A percentile compares a stretch with the other conserved stretches of the same genome.
phyloP scores from a whole-genome alignment of 2,888 invertebrate species.

The Cremastobaeus sp. region DNA sequence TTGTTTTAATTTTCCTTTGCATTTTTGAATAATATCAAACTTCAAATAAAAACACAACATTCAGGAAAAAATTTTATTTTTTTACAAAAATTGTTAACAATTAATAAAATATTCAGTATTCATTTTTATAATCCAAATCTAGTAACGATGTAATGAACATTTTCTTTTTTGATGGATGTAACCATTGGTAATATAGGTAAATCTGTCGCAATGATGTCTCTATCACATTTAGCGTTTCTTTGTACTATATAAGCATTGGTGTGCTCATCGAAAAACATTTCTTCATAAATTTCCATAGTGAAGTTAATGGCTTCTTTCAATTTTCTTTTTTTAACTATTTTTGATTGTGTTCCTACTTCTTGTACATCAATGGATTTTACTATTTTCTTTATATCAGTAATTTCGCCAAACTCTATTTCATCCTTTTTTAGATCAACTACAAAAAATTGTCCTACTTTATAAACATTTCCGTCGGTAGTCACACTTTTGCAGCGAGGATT shows the following conservation, averaged over 20 bases:
- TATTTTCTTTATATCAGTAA: constrained; percentile 26
- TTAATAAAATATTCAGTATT: no score
- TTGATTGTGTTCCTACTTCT: not conserved
- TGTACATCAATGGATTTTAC: no score
- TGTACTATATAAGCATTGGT: constrained; percentile 20
- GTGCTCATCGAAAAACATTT: constrained; percentile 10
- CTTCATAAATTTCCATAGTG: constrained; percentile 1
- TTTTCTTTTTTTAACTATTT: not conserved
- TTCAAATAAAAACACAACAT: no score
- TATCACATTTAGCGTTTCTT: constrained; percentile 5
- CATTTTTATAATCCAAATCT: not conserved
- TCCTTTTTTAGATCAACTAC: constrained; percentile 10
- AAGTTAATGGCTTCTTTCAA: constrained; percentile 15
- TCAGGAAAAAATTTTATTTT: no score
- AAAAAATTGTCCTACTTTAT: constrained; percentile 30
- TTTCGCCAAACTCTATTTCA: constrained; percentile 37
- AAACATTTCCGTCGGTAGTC: constrained; percentile 26
- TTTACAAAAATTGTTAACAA: no score
- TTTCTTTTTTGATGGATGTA: not conserved
- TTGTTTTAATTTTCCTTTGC: no score
- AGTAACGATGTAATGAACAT: not conserved
- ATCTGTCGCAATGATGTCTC: not conserved
- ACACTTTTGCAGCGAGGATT: constrained; percentile 12
- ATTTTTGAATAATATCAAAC: no score
- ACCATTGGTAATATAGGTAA: not conserved